Evolutionary conservation across 1,140 invertebrate species (phyloP), one percentile per base, ranked within the genome.

Genomic region (Drosophila melanogaster): DNA sequence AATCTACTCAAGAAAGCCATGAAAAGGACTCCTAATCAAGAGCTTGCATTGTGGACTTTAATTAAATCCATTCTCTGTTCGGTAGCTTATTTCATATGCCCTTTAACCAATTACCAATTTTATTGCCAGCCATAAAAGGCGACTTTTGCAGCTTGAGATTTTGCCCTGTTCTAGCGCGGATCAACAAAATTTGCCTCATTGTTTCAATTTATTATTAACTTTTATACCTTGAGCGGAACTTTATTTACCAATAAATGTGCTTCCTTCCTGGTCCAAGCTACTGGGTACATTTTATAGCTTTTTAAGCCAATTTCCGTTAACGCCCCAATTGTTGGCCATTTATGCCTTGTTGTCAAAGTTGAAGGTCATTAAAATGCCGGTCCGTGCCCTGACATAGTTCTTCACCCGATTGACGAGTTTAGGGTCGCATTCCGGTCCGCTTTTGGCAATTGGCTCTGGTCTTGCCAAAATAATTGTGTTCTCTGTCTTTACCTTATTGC

Each of bases 131-230:
- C 40, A 79, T 87, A 89, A 87, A 83, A 77, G 44, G 53, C 53
- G 58, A 79, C 43, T 81, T 83, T 78, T 70, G 74, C 66, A 64
- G 67, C 43, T 11, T 1, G 44, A 30, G 57, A 73, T 58, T 69
- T 57, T 12, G 38, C 19, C 51, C 46, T 44, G n/a, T 15, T 10
- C 35, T 11, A 49, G 40, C 38, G 60, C 53, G 76, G 62, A 87
- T 89, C 79, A 87, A 79, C 79, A 66, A 66, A 73, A 79, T 77
- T 53, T 50, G 84, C 79, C 72, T 59, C 79, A 89, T 83, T 89
- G 84, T 89, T 87, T 89, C 79, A 89, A 87, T 89, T 87, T 87
- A 83, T 87, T 87, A 87, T 87, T 77, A 83, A 87, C 79, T 87
- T 89, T 83, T 83, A 89, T 83, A 53, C 76, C 64, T 73, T 64